These are phyloP conservation scores for Anthoptus insignis DNA, from an alignment of 2,888 invertebrate species.

Conservation along the genomic window DNA sequence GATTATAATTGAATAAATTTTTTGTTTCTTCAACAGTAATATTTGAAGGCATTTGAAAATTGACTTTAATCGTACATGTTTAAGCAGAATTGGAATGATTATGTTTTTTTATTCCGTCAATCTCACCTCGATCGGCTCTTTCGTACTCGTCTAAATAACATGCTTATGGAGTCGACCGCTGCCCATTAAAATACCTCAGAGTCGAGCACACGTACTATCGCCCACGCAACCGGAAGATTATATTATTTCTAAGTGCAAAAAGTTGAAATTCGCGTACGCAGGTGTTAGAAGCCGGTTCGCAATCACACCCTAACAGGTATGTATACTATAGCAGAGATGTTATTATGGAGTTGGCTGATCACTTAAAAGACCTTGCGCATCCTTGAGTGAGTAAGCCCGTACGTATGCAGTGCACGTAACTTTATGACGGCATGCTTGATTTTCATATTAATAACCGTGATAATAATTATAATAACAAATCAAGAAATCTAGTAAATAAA, in stretches of 20 bases:
- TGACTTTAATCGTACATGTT: conserved; percentile 26
- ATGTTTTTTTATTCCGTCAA: conserved; percentile 24
- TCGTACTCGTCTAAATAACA: conserved; percentile 44
- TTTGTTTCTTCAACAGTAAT: conserved; percentile 9
- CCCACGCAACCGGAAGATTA: conserved; percentile 30
- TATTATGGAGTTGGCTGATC: conserved; percentile 22
- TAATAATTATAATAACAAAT: background rate
- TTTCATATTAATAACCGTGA: conserved; percentile 7
- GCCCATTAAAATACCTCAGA: conserved; percentile 53
- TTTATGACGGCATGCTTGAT: conserved; percentile 17
- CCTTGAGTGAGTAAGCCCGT: conserved; percentile 40
- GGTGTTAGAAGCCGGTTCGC: conserved; percentile 37
- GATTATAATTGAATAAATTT: conserved; percentile 35
- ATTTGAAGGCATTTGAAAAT: conserved; percentile 16
- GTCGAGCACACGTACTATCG: conserved; percentile 42
- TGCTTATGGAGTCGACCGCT: conserved; percentile 49
- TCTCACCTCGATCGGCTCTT: conserved; percentile 16
- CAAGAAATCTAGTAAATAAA: background rate
- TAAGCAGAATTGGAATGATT: conserved; percentile 4
- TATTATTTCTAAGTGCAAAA: conserved; percentile 25
- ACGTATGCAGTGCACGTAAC: conserved; percentile 19
- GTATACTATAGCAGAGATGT: conserved; percentile 31
- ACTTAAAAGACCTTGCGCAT: conserved; percentile 36
- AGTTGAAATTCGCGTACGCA: conserved; percentile 23
- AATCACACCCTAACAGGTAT: conserved; percentile 46